These are phyloP conservation scores for Agrilus planipennis DNA, from an alignment of 1,140 invertebrate species.

Conservation along the genomic window DNA sequence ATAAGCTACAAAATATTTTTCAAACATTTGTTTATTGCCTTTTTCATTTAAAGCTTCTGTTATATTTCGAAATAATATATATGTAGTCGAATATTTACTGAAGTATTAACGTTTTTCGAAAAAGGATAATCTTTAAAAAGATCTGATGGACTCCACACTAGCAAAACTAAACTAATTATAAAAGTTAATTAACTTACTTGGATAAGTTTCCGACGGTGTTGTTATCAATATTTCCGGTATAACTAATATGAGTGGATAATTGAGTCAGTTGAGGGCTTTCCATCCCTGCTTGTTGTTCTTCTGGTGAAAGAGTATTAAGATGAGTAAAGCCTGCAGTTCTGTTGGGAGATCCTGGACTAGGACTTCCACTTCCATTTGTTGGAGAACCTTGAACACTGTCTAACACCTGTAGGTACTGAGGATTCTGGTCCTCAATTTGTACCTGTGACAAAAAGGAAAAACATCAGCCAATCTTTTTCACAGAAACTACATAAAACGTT, in stretches of 20 bases:
- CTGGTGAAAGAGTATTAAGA: slow-evolving; percentile 10
- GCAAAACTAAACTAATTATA: no score
- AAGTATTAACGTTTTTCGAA: no score
- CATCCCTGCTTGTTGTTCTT: slow-evolving; percentile 12
- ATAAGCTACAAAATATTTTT: no score
- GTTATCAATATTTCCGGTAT: slow-evolving; percentile 20
- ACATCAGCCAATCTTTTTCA: no score
- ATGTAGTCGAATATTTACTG: no score
- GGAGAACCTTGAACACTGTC: slow-evolving; percentile 18
- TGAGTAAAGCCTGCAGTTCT: slow-evolving; percentile 12
- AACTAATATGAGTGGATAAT: slow-evolving; percentile 30
- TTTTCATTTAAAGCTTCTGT: no score
- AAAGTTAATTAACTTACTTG: slow-evolving; percentile 16
- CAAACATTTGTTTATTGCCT: no score
- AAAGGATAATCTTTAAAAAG: no score
- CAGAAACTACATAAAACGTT: no score
- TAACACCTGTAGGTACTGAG: slow-evolving; percentile 25
- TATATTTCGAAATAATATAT: no score
- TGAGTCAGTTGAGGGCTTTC: slow-evolving; percentile 25
- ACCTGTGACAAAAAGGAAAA: no score
- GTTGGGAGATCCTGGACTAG: slow-evolving; percentile 24
- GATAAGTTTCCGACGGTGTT: slow-evolving; percentile 14
- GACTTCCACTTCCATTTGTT: slow-evolving; percentile 20
- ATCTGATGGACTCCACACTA: no score
- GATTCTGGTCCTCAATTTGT: slow-evolving; percentile 17